phyloP scores from a whole-genome alignment of 2,113 vertebrate genomes.

The Ameiurus melas region DNA sequence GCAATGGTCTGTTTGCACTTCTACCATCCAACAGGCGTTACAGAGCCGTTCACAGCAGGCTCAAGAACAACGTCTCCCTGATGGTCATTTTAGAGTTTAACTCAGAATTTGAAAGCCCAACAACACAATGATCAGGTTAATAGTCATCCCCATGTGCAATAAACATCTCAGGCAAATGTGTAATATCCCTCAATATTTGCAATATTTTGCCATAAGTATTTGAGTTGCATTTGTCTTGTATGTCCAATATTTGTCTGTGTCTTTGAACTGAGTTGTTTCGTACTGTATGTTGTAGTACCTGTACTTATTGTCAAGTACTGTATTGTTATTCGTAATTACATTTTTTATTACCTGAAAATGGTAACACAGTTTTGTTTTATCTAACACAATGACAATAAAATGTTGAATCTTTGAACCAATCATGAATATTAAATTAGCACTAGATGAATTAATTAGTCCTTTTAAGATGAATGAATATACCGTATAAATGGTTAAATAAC shows the following conservation, averaged over 20 bases:
- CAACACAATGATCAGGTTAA: background rate
- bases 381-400: background rate
- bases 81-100: background rate
- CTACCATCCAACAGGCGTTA: background rate
- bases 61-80: slow-evolving; percentile 5
- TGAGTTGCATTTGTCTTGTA: background rate
- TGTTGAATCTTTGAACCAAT: background rate
- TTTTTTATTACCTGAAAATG: background rate
- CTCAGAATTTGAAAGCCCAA: background rate
- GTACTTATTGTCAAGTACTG: background rate
- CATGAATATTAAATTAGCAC: background rate
- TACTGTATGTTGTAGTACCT: no score
- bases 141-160: background rate
- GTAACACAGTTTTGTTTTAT: background rate
- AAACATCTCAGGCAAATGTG: background rate
- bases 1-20: background rate
- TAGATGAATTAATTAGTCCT: no score
- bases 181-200: background rate
- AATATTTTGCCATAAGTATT: background rate
- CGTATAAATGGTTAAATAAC: background rate
- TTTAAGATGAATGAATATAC: background rate
- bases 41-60: slow-evolving; percentile 12
- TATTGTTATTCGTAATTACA: background rate
- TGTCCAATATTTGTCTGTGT: background rate
- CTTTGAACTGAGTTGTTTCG: background rate